Percentiles rank a stretch among this genome's conserved stretches.
Evolutionary conservation across 2,113 vertebrate species (phyloP).

Genomic region (Caranx ignobilis): DNA sequence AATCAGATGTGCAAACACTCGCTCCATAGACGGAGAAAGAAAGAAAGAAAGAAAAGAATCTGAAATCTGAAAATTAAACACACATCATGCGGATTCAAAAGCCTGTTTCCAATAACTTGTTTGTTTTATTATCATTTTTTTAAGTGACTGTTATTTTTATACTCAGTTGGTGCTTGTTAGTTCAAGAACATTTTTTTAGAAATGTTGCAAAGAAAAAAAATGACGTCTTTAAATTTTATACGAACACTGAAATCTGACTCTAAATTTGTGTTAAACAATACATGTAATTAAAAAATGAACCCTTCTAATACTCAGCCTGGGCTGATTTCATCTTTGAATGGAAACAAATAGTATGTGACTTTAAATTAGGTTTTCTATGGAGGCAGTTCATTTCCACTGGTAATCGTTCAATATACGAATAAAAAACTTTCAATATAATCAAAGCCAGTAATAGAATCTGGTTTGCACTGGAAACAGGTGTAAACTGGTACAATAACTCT

Average conservation of each 20-base stretch:
- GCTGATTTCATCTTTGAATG: constrained; percentile 11
- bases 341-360: too few species aligned
- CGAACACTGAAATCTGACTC: constrained; percentile 9
- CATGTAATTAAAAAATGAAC: constrained; percentile 16
- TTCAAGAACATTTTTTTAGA: background rate
- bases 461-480: too few species aligned
- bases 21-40: constrained; percentile 6
- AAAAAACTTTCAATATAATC: too few species aligned
- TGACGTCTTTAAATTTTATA: background rate
- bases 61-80: constrained; percentile 22
- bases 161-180: constrained; percentile 4
- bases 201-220: background rate
- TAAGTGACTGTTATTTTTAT: constrained; percentile 29
- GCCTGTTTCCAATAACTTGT: background rate
- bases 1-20: constrained; percentile 37
- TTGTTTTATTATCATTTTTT: background rate
- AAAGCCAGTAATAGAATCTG: too few species aligned
- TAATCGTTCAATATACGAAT: too few species aligned
- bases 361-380: too few species aligned
- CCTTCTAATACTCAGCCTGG: background rate
- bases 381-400: too few species aligned
- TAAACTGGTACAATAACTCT: too few species aligned
- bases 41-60: background rate
- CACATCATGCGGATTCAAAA: background rate
- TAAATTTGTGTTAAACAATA: background rate